A percentile compares a stretch with the other conserved stretches of the same genome.
These are phyloP conservation scores for Dichetophora obliterata DNA, from an alignment of 2,888 invertebrate species.

Conservation along the genomic window DNA sequence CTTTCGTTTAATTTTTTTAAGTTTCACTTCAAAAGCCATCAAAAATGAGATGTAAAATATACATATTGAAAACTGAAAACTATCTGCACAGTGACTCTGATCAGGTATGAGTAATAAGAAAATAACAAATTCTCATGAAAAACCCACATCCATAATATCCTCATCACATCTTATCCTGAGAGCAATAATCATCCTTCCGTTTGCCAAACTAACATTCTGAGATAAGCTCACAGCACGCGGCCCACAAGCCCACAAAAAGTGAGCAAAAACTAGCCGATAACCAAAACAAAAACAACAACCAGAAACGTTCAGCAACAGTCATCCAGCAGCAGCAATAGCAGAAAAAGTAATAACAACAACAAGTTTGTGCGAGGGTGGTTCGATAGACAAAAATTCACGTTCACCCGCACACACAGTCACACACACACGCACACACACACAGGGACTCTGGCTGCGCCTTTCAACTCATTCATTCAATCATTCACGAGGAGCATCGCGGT, in stretches of 20 bases:
- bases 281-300: slow-evolving; percentile 22
- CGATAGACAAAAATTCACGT: slow-evolving; percentile 11
- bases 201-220: not conserved
- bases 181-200: not conserved
- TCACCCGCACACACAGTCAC: not conserved
- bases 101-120: not conserved
- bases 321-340: slow-evolving; percentile 19
- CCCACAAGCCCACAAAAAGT: not conserved
- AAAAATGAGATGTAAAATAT: too few relatives aligned
- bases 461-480: slow-evolving; percentile 13
- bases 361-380: slow-evolving; percentile 38
- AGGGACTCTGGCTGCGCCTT: not conserved
- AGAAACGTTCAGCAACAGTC: slow-evolving; percentile 24
- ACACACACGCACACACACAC: not conserved
- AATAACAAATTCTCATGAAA: not conserved
- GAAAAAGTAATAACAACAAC: slow-evolving; percentile 5
- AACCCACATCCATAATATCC: too few relatives aligned
- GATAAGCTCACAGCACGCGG: not conserved
- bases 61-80: too few relatives aligned
- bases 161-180: slow-evolving; percentile 12
- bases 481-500: slow-evolving; percentile 15
- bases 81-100: not conserved
- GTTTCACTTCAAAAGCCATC: too few relatives aligned
- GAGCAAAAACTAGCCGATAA: slow-evolving; percentile 3
- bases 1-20: too few relatives aligned